These are phyloP conservation scores for Ophion ellenae DNA, from an alignment of 2,888 invertebrate genomes.

Conservation along the genomic window DNA sequence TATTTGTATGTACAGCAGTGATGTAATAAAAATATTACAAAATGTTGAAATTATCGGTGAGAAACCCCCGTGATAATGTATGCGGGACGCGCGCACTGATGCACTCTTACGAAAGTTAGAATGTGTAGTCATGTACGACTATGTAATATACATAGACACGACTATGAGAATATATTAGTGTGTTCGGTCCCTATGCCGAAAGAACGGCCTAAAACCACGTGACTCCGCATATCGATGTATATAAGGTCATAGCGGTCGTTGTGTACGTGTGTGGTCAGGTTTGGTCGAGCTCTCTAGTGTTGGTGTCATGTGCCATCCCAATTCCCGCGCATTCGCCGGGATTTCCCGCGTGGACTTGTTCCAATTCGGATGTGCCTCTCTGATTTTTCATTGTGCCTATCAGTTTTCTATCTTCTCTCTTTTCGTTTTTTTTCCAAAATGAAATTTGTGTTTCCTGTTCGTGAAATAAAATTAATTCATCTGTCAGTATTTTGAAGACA, in stretches of 20 bases:
- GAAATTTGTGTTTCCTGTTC: not conserved
- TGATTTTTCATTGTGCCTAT: not conserved
- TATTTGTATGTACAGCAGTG: no score
- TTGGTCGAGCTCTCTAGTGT: not conserved
- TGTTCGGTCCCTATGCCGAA: slow-evolving; percentile 1
- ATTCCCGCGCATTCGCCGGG: slow-evolving; percentile 15
- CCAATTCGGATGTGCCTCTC: not conserved
- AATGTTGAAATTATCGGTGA: no score
- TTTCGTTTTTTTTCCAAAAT: not conserved
- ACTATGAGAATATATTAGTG: not conserved
- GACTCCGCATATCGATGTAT: slow-evolving; percentile 13
- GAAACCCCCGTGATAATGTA: no score
- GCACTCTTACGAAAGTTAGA: no score
- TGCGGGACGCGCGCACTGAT: no score
- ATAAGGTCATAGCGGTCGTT: slow-evolving; percentile 7
- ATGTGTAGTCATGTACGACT: no score
- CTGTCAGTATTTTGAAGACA: slow-evolving; percentile 22
- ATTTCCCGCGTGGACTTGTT: slow-evolving; percentile 10
- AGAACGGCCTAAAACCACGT: not conserved
- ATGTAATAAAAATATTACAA: no score
- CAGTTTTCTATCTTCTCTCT: not conserved
- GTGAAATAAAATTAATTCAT: slow-evolving; percentile 7
- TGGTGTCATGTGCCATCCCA: not conserved
- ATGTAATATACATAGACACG: no score
- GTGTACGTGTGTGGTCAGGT: not conserved